Base-by-base conservation (phyloP, 2,888 invertebrate genomes). In the Phyllotreta cruciferae region DNA sequence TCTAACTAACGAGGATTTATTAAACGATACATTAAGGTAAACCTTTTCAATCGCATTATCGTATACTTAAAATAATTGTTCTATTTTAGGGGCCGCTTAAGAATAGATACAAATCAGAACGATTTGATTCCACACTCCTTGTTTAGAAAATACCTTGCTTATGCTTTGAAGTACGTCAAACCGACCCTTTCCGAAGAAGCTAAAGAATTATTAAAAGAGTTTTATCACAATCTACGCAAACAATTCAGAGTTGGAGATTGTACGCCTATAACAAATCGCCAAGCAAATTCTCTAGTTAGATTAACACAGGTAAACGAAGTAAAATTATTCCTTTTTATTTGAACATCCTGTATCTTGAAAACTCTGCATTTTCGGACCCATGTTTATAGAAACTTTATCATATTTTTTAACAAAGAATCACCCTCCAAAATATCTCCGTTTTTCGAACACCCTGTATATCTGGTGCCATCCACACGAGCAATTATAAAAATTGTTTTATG, bases 71-170 rank as follows among this genome's bases (percentile, higher is more conserved):
- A 36, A 60, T 13, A 10, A 14, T 11, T 11, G 37, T 34, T 45
- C 13, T 45, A 68, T 82, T 83, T 70, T 80, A 90, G 87, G 66
- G 84, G 84, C 75, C 84, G 86, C 71, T 82, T 92, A 66, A 86
- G 85, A 68, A 72, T 88, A 37, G 81, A 83, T 57, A 86, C 86
- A 3, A 90, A 92, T 75, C 80, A 82, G 0, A 79, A 90, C 37
- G 91, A 94, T 77, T 82, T 87, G 3, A 82, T 98, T 62, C 93
- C 96, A 0, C 84, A 88, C 54, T 85, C 86, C 56, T 80, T 94
- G 50, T 84, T 98, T 3, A 87, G 94, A 65, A 96, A 96, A 82
- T 98, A 96, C 77, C 91, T 98, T 70, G 92, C 92, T 0, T 98
- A 96, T 80, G 93, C 96, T 0, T 87, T 91, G 66, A 90, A 93